phyloP scores from a whole-genome alignment of 2,888 invertebrate genomes.

The Silvanus unidentatus region DNA sequence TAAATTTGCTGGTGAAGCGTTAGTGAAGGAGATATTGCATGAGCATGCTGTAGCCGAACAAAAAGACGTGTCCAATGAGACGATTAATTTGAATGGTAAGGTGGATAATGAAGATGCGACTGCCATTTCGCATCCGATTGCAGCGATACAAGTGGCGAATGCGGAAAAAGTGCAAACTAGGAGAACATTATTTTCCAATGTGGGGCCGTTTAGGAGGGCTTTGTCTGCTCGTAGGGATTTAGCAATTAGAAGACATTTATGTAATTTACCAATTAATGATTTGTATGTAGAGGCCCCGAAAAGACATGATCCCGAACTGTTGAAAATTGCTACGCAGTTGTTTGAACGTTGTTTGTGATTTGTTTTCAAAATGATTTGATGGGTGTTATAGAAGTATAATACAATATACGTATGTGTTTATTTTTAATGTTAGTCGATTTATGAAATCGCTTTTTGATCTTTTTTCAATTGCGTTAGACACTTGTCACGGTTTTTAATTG shows the following conservation, averaged over 20 bases:
- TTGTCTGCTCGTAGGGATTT: constrained; percentile 75
- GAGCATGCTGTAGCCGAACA: constrained; percentile 38
- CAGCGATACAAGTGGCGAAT: constrained; percentile 58
- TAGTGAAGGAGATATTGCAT: constrained; percentile 48
- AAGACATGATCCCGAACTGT: constrained; percentile 42
- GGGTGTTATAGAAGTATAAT: no score
- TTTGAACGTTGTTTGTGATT: constrained; percentile 40
- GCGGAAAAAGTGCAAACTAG: constrained; percentile 56
- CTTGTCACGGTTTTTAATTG: no score
- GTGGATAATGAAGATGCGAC: constrained; percentile 20
- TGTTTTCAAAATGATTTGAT: no score
- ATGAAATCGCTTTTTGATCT: no score
- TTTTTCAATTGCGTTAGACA: no score
- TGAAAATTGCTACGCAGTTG: constrained; percentile 40
- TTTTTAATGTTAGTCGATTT: no score
- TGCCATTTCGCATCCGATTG: constrained; percentile 49
- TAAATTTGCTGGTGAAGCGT: constrained; percentile 66
- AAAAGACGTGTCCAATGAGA: constrained; percentile 21
- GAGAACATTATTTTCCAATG: constrained; percentile 59
- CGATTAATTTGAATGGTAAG: constrained; percentile 13
- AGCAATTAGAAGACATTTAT: constrained; percentile 64
- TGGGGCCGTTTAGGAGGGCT: constrained; percentile 70
- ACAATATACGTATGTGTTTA: no score
- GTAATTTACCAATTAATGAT: constrained; percentile 62
- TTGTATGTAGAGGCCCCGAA: constrained; percentile 42